These are phyloP conservation scores for Phyllotreta striolata DNA, from an alignment of 2,888 invertebrate genomes.

Conservation along the genomic window DNA sequence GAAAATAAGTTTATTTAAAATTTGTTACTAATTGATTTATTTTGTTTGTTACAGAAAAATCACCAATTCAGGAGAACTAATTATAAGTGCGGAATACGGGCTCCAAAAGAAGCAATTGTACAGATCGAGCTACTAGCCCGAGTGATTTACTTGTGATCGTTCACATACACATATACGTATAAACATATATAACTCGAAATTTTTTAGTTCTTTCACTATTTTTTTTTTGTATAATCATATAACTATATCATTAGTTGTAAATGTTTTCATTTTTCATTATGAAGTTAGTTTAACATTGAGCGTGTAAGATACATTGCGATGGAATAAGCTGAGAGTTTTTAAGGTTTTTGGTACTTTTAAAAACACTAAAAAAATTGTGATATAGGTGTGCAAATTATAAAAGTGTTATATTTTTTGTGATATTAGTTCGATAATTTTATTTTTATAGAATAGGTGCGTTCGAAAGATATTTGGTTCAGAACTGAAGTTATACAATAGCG, in stretches of 20 bases:
- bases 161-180: conserved; percentile 40
- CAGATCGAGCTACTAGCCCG: conserved; percentile 64
- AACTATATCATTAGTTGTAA: conserved; percentile 31
- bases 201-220: conserved; percentile 34
- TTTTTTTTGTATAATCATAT: conserved; percentile 24
- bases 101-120: conserved; percentile 90
- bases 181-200: conserved; percentile 33
- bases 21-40: conserved; percentile 26
- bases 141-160: conserved; percentile 31
- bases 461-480: conserved; percentile 32
- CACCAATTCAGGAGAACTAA: conserved; percentile 83
- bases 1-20: no score
- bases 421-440: conserved; percentile 47
- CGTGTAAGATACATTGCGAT: conserved; percentile 21
- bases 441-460: conserved; percentile 36
- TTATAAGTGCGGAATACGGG: conserved; percentile 86
- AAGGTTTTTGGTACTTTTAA: conserved; percentile 29
- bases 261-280: conserved; percentile 25
- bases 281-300: conserved; percentile 27
- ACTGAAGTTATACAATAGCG: conserved; percentile 25
- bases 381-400: conserved; percentile 32
- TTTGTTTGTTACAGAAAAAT: conserved; percentile 72
- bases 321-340: conserved; percentile 10
- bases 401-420: conserved; percentile 44
- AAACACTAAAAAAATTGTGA: conserved; percentile 32